Evolutionary conservation across 2,797 vertebrate species (phyloP).

Genomic region (Valencia hispanica): DNA sequence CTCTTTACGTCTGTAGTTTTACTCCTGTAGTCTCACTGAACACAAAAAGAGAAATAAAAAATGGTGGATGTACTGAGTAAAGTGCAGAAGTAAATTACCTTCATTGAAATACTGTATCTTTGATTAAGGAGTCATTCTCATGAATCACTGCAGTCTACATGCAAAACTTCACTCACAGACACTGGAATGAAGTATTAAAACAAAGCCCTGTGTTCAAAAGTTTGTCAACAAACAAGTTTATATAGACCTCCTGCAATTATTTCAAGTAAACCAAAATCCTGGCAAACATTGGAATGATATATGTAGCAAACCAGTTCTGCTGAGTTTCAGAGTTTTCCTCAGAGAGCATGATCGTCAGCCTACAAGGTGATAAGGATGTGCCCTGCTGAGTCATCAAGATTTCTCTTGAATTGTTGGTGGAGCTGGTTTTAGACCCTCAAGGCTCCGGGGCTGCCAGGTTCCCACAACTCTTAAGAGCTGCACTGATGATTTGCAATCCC

Average conservation of each 20-base stretch:
- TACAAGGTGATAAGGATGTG: constrained; percentile 30
- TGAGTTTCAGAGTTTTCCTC: constrained; percentile 37
- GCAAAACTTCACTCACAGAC: constrained; percentile 18
- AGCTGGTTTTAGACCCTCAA: constrained; percentile 50
- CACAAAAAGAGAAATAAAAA: constrained; percentile 9
- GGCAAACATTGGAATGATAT: constrained; percentile 46
- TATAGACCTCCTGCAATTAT: constrained; percentile 9
- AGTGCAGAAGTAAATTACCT: constrained; percentile 57
- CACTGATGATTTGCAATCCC: constrained; percentile 70
- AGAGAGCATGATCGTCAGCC: constrained; percentile 37
- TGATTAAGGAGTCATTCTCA: constrained; percentile 68
- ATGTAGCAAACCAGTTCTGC: constrained; percentile 33
- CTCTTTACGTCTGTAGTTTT: constrained; percentile 25
- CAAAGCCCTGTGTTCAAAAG: constrained; percentile 51
- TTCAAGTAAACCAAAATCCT: constrained; percentile 42
- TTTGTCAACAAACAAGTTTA: constrained; percentile 50
- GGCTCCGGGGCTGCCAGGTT: constrained; percentile 58
- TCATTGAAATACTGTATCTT: constrained; percentile 72
- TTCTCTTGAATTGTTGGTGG: constrained; percentile 44
- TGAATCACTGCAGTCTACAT: constrained; percentile 52
- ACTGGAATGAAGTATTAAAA: constrained; percentile 42
- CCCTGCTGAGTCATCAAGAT: constrained; percentile 70
- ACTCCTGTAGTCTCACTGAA: constrained; percentile 1
- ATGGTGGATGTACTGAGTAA: constrained; percentile 51
- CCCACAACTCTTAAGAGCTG: constrained; percentile 63